These are phyloP conservation scores for Gymnobelideus leadbeateri DNA, from an alignment of 2,113 vertebrate species.

Conservation along the genomic window DNA sequence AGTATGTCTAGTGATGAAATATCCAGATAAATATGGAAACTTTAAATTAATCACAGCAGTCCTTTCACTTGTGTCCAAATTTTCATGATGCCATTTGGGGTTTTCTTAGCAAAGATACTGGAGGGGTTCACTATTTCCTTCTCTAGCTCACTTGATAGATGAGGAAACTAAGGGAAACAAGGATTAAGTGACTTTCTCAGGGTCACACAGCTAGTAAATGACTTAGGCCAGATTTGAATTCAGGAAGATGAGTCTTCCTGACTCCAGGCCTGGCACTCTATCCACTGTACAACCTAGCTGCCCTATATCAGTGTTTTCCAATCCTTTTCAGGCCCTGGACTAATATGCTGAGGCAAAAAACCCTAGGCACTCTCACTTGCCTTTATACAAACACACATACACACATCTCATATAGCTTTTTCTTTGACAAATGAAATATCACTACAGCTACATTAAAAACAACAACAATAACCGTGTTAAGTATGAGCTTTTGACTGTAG, in stretches of 20 bases:
- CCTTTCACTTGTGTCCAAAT: not conserved
- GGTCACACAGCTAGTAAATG: not conserved
- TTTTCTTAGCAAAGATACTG: not conserved
- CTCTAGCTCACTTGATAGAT: not conserved
- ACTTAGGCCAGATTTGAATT: not conserved
- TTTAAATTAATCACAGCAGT: not conserved
- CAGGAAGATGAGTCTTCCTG: not conserved
- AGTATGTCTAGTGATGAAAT: not conserved
- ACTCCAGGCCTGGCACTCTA: not conserved
- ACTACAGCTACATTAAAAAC: not conserved
- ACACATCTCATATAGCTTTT: not conserved
- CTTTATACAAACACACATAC: not conserved
- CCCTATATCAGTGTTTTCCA: not conserved
- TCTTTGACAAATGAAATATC: not conserved
- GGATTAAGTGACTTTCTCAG: not conserved
- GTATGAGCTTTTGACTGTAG: slow-evolving; percentile 13
- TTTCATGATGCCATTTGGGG: not conserved
- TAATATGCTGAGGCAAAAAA: not conserved
- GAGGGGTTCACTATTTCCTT: not conserved
- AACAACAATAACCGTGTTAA: no score
- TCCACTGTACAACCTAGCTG: not conserved
- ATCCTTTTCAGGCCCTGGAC: slow-evolving; percentile 3
- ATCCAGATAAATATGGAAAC: slow-evolving; percentile 30
- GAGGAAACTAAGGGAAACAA: not conserved
- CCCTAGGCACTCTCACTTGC: not conserved